These are phyloP conservation scores for Lateolabrax maculatus DNA, from an alignment of 2,797 vertebrate genomes.

Conservation along the genomic window DNA sequence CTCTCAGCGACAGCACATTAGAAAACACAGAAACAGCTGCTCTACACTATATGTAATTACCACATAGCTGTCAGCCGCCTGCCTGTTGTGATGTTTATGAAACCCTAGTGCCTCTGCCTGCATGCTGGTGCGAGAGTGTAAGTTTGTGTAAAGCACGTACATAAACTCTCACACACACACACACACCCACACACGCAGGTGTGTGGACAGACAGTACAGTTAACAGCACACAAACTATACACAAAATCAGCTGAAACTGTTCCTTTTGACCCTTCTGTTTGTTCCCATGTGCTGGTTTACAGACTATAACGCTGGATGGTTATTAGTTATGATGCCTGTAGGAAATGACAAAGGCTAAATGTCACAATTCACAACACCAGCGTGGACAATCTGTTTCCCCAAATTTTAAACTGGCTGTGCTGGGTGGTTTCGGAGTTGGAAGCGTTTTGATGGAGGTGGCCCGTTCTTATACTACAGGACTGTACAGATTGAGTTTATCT, in stretches of 20 bases:
- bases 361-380: constrained; percentile 65
- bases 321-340: constrained; percentile 66
- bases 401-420: constrained; percentile 53
- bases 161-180: constrained; percentile 19
- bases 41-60: constrained; percentile 45
- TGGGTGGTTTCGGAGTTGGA: constrained; percentile 46
- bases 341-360: constrained; percentile 71
- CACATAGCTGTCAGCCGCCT: constrained; percentile 49
- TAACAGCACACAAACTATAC: constrained; percentile 28
- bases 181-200: constrained; percentile 29
- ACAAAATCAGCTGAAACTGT: constrained; percentile 50
- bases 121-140: constrained; percentile 17
- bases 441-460: constrained; percentile 29
- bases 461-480: constrained; percentile 35
- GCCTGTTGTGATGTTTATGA: constrained; percentile 64
- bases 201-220: constrained; percentile 29
- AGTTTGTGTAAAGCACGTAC: constrained; percentile 37
- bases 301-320: constrained; percentile 37
- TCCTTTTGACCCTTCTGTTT: constrained; percentile 52
- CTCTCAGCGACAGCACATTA: constrained; percentile 35
- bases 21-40: constrained; percentile 68
- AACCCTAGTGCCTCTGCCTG: constrained; percentile 47
- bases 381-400: constrained; percentile 73
- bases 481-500: constrained; percentile 43
- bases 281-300: constrained; percentile 39